Conservation (phyloP, 2,888 invertebrate species). For the Drosophila mimetica region DNA sequence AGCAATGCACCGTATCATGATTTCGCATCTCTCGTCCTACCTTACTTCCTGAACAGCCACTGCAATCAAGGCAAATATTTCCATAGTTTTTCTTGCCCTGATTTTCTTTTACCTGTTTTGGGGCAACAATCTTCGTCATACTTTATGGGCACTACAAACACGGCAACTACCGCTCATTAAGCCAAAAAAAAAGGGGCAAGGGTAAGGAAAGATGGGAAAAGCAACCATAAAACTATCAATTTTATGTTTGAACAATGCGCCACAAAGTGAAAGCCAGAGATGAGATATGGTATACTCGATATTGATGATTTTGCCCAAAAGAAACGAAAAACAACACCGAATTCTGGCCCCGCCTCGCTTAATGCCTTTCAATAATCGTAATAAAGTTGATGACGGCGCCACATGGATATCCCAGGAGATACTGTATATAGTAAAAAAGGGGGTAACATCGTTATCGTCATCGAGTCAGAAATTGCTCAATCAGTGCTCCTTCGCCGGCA, state of each 20-base stretch:
- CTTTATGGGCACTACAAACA: constrained; percentile 37
- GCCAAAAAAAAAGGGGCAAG: constrained; percentile 46
- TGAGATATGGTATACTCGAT: constrained; percentile 43
- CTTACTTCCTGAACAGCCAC: constrained; percentile 22
- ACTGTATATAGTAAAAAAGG: not conserved
- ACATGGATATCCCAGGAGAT: constrained; percentile 35
- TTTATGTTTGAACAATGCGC: constrained; percentile 68
- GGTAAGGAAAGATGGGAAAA: constrained; percentile 30
- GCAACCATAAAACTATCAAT: constrained; percentile 62
- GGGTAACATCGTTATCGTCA: constrained; percentile 39
- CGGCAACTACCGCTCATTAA: constrained; percentile 61
- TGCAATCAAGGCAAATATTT: constrained; percentile 44
- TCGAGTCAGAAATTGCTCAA: constrained; percentile 62
- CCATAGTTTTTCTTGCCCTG: constrained; percentile 23
- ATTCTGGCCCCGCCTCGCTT: constrained; percentile 33
- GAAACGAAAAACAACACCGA: not conserved
- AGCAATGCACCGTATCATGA: constrained; percentile 26
- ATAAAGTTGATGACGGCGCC: constrained; percentile 53
- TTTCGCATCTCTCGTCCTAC: constrained; percentile 19
- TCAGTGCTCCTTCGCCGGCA: constrained; percentile 45
- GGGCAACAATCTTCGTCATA: constrained; percentile 34
- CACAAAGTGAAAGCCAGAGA: constrained; percentile 48
- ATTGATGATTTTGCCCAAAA: constrained; percentile 38
- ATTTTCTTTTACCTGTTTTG: constrained; percentile 5
- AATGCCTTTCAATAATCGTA: constrained; percentile 65